Conservation (phyloP, 2,797 vertebrate species). For the Enteromius treurensis region DNA sequence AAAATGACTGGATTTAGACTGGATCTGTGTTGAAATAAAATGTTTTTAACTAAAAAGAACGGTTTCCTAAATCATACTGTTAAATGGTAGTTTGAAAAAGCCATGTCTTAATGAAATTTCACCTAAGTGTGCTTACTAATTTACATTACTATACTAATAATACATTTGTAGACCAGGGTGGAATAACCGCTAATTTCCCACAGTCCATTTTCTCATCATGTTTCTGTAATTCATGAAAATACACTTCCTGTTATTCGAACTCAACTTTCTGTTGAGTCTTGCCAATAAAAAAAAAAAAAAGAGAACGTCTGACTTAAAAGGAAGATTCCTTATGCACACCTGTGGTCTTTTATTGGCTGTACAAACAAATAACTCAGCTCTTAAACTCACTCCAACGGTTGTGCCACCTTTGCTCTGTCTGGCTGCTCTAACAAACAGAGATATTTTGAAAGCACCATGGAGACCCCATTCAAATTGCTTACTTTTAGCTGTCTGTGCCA, state of each 20-base stretch:
- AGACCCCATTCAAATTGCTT: background rate
- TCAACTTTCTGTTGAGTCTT: background rate
- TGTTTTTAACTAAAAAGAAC: background rate
- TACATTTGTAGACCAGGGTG: background rate
- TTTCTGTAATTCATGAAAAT: too few species aligned
- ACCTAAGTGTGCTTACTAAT: background rate
- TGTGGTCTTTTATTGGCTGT: background rate
- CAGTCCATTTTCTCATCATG: too few species aligned
- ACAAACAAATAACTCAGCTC: background rate
- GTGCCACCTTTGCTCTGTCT: background rate
- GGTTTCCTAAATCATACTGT: background rate
- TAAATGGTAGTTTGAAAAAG: too few species aligned
- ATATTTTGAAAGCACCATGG: conserved; percentile 1
- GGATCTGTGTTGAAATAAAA: background rate
- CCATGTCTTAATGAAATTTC: background rate
- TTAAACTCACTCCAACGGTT: background rate
- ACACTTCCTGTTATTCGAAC: background rate
- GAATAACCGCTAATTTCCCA: background rate
- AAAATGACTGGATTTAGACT: background rate
- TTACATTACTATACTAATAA: background rate
- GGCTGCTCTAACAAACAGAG: conserved; percentile 11
- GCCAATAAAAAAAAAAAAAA: background rate
- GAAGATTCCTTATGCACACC: background rate
- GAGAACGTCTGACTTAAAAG: background rate
- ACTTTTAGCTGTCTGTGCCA: background rate